These are phyloP conservation scores for Parapsyche elsis DNA, from an alignment of 1,140 invertebrate species.

Conservation along the genomic window DNA sequence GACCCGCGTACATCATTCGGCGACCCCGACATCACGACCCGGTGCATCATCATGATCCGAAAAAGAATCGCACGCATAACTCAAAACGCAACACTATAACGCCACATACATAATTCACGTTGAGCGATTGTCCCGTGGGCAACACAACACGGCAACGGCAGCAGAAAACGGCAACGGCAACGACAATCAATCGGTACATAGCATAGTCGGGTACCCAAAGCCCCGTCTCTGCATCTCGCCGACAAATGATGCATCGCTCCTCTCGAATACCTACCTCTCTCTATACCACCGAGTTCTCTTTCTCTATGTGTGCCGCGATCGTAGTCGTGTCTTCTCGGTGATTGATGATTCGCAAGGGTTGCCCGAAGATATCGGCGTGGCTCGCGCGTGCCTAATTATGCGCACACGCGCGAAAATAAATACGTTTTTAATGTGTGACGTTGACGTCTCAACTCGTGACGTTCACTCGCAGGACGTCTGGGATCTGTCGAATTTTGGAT, in stretches of 20 bases:
- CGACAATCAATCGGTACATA: not conserved
- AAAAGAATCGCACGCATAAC: constrained; percentile 8
- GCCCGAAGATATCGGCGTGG: not conserved
- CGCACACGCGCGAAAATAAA: constrained; percentile 20
- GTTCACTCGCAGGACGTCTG: too few relatives aligned
- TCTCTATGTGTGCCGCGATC: not conserved
- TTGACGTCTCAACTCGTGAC: constrained; percentile 7
- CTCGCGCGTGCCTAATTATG: constrained; percentile 24
- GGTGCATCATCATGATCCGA: not conserved
- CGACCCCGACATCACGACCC: constrained; percentile 17
- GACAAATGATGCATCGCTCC: constrained; percentile 29
- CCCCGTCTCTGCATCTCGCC: not conserved
- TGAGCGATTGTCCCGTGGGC: not conserved
- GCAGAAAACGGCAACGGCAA: not conserved
- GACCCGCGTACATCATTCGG: not conserved
- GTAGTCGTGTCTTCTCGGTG: not conserved
- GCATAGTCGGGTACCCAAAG: not conserved
- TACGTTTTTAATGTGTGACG: constrained; percentile 15
- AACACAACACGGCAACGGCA: not conserved
- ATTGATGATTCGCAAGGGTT: constrained; percentile 25
- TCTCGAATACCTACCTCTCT: not conserved
- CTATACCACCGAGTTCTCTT: not conserved
- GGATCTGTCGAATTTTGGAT: too few relatives aligned
- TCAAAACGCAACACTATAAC: constrained; percentile 2
- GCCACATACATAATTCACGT: constrained; percentile 20